phyloP scores from a whole-genome alignment of 2,888 invertebrate species.

The Euzophera pinguis region DNA sequence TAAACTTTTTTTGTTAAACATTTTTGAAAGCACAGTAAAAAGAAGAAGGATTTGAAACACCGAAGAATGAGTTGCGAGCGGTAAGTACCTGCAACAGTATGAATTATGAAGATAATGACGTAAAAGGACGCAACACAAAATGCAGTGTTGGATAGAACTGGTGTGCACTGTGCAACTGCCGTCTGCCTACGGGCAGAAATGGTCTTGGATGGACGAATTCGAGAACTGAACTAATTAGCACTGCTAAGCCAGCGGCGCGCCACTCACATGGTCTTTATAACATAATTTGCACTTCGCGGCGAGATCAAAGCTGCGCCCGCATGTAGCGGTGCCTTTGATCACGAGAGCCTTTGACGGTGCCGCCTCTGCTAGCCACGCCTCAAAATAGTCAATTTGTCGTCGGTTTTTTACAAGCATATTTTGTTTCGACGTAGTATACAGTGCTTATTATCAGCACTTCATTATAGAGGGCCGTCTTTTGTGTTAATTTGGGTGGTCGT shows the following conservation, averaged over 20 bases:
- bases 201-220: slow-evolving; percentile 26
- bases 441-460: slow-evolving; percentile 4
- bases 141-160: neutral
- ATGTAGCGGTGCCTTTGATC: slow-evolving; percentile 78
- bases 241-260: slow-evolving; percentile 48
- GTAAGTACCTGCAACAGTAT: no score
- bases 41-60: neutral
- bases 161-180: no score
- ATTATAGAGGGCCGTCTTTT: neutral
- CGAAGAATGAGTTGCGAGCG: no score
- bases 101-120: no score
- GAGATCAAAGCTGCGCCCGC: slow-evolving; percentile 72
- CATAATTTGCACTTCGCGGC: slow-evolving; percentile 80
- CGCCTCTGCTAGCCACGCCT: slow-evolving; percentile 72
- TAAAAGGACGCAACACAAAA: neutral
- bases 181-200: slow-evolving; percentile 25
- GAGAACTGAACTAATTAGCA: slow-evolving; percentile 72
- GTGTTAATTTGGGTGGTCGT: no score
- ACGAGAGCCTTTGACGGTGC: slow-evolving; percentile 71
- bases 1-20: no score
- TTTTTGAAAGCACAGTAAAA: no score
- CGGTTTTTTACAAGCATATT: slow-evolving; percentile 47
- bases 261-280: slow-evolving; percentile 78
- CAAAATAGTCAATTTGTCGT: slow-evolving; percentile 75
- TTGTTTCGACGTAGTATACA: neutral